phyloP scores from a whole-genome alignment of 2,797 vertebrate genomes.

The Cygnus olor region DNA sequence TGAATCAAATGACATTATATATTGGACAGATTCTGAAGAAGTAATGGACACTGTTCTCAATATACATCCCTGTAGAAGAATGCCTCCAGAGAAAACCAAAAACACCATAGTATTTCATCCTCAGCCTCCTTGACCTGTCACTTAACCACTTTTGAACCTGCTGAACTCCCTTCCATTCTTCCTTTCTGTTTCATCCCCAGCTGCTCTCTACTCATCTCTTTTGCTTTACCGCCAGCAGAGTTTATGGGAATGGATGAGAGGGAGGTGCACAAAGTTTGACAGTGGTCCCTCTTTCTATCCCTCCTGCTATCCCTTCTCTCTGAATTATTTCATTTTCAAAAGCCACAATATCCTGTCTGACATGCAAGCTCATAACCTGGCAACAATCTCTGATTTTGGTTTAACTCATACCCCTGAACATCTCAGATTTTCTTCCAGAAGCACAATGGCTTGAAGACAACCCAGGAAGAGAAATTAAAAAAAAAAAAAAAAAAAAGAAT shows the following conservation, averaged over 20 bases:
- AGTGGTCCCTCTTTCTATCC: background rate
- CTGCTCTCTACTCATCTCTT: background rate
- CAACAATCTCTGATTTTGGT: background rate
- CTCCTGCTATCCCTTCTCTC: background rate
- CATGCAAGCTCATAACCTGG: background rate
- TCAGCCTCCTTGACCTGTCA: background rate
- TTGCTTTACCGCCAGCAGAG: background rate
- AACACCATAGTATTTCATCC: background rate
- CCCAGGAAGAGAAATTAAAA: background rate
- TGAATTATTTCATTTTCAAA: background rate
- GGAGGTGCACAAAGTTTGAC: background rate
- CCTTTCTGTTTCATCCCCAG: background rate
- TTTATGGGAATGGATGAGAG: background rate
- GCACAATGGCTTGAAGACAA: background rate
- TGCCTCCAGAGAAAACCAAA: background rate
- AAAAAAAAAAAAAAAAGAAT: background rate
- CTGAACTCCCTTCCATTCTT: background rate
- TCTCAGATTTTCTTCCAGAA: background rate
- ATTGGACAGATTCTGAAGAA: constrained; percentile 42
- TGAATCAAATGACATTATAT: constrained; percentile 18
- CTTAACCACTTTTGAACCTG: background rate
- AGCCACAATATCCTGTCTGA: background rate
- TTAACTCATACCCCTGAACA: background rate
- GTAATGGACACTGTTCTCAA: constrained; percentile 40
- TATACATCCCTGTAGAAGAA: background rate